Evolutionary conservation across 2,888 invertebrate species (phyloP).

Genomic region (Sesia apiformis): DNA sequence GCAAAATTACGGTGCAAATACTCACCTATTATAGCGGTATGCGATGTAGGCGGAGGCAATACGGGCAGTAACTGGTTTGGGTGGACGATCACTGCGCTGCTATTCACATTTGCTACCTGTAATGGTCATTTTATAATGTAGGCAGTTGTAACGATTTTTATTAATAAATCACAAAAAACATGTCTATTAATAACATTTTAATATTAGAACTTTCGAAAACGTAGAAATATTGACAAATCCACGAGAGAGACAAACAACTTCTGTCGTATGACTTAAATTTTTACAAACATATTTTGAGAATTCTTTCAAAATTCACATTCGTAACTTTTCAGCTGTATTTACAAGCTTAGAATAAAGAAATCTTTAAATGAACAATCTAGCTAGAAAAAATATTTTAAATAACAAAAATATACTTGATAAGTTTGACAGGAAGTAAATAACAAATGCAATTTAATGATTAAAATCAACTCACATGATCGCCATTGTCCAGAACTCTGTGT

Average conservation of each 20-base stretch:
- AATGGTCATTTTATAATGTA: not conserved
- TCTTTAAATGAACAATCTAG: too few species aligned
- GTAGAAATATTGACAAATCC: not conserved
- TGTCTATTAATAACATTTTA: not conserved
- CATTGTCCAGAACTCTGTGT: constrained; percentile 43
- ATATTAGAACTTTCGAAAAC: not conserved
- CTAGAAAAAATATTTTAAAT: too few species aligned
- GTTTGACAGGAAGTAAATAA: too few species aligned
- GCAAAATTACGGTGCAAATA: not conserved
- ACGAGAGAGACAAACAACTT: not conserved
- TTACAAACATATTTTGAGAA: not conserved
- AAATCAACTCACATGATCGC: constrained; percentile 45
- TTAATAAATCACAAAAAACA: constrained; percentile 1
- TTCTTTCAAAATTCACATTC: not conserved
- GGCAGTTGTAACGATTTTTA: too few species aligned
- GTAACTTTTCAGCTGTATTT: not conserved
- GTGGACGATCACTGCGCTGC: constrained; percentile 84
- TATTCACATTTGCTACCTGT: constrained; percentile 55
- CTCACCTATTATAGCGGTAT: constrained; percentile 65
- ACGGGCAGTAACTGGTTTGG: constrained; percentile 87
- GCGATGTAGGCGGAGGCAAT: constrained; percentile 72
- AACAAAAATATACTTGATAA: too few species aligned
- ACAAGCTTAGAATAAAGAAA: not conserved
- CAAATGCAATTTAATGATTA: not conserved
- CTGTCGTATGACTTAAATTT: not conserved